Conservation (phyloP, 2,797 vertebrate genomes). For the Dendrocincla tyrannina region DNA sequence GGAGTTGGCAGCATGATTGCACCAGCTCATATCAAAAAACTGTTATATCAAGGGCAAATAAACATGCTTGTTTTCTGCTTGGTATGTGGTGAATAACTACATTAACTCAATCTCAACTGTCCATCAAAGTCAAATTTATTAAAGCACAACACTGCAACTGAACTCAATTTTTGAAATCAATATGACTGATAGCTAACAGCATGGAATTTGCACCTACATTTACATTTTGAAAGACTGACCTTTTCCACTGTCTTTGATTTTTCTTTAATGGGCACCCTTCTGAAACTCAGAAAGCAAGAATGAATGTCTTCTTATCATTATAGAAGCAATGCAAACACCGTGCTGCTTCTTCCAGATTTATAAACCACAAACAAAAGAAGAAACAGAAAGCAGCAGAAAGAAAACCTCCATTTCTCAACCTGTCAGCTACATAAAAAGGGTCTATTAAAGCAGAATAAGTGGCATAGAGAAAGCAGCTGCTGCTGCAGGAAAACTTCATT, state of each 20-base stretch:
- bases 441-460: neutral
- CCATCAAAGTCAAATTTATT: slow-evolving; percentile 51
- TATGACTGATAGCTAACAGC: slow-evolving; percentile 23
- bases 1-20: neutral
- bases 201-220: neutral
- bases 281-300: neutral
- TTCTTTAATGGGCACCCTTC: slow-evolving; percentile 8
- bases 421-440: neutral
- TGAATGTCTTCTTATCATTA: neutral
- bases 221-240: slow-evolving; percentile 50
- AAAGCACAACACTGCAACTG: neutral
- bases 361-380: neutral
- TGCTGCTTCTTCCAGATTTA: neutral
- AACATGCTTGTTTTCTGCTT: slow-evolving; percentile 11
- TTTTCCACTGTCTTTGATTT: slow-evolving; percentile 49
- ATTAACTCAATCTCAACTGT: slow-evolving; percentile 41
- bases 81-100: neutral
- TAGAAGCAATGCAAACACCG: neutral
- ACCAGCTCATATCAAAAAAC: neutral
- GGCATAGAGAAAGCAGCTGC: neutral
- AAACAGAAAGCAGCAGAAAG: slow-evolving; percentile 7
- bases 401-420: neutral
- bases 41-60: slow-evolving; percentile 5
- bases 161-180: slow-evolving; percentile 24
- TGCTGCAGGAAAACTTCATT: neutral